A percentile compares a stretch with the other conserved stretches of the same genome.
These are phyloP conservation scores for Paraescarpia echinospica DNA, from an alignment of 1,140 invertebrate genomes.

Conservation along the genomic window DNA sequence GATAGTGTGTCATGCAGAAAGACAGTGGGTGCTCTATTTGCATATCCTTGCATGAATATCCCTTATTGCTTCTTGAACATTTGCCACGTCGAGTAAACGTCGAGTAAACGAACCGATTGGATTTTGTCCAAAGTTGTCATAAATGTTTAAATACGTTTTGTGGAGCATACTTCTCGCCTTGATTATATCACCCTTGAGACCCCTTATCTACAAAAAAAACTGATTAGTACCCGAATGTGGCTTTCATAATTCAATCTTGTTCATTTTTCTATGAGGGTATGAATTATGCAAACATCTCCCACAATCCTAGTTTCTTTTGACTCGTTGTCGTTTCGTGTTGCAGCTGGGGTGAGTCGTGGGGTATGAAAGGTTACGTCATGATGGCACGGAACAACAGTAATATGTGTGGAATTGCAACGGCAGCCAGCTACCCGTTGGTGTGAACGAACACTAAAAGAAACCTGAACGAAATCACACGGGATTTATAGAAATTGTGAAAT, in stretches of 20 bases:
- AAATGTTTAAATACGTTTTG: no score
- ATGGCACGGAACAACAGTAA: slow-evolving; percentile 61
- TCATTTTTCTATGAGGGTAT: background rate
- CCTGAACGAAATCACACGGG: background rate
- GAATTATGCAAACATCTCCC: background rate
- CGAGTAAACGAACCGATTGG: no score
- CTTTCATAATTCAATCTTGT: background rate
- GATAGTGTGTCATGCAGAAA: no score
- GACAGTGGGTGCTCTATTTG: no score
- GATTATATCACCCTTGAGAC: no score
- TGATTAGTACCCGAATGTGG: no score
- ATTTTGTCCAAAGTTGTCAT: no score
- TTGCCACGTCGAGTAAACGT: no score
- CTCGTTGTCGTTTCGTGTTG: background rate
- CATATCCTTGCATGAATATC: no score
- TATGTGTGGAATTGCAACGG: slow-evolving; percentile 51
- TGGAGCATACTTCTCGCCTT: no score
- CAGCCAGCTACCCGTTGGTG: slow-evolving; percentile 24
- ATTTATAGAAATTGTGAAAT: background rate
- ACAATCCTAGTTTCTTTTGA: background rate
- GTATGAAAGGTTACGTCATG: slow-evolving; percentile 61
- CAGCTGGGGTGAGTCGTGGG: slow-evolving; percentile 56
- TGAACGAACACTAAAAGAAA: slow-evolving; percentile 31
- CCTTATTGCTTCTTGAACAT: no score
- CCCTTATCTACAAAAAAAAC: no score